Evolutionary conservation across 2,113 vertebrate genomes (phyloP), one percentile per base, ranked within the genome.

Genomic region (Otis tarda): DNA sequence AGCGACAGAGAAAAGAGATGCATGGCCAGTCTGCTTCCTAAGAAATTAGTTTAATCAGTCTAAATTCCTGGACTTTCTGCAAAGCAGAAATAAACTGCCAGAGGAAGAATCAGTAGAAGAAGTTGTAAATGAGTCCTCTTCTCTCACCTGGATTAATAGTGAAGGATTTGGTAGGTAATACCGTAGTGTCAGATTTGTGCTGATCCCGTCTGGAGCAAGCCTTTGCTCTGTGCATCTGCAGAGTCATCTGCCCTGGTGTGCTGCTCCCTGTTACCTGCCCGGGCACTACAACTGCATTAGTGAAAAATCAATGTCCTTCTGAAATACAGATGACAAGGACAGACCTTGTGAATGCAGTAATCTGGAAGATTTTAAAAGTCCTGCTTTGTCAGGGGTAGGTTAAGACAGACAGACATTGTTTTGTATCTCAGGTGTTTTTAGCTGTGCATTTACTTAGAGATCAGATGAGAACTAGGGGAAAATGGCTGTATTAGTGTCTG

Each of bases 171-270:
- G 7, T 73, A 56, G 21, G n/a, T 83, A n/a, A 19, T 61, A 45
- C 47, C 9, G 2, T 23, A 30, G 17, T 6, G 27, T 31, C 16
- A 28, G 19, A 30, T 77, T 70, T 70, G 55, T 28, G 33, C 52
- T 50, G 52, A 59, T 63, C 55, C 65, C 1, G 1, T 17, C 37
- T 77, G 37, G 77, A 78, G n/a, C 1, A 7, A 74, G 31, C 17
- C 67, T 75, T 84, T 0, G 1, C n/a, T 20, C 41, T 68, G 14
- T 41, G 14, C 39, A 3, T 52, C 41, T 90, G 22, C 41, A 14
- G 59, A 80, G 12, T 33, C 14, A 2, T 27, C 33, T 37, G 39
- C 24, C 24, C 9, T 50, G 24, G 30, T 45, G 52, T 0, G 0
- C 33, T 69, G n/a, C 33, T 67, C 30, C 47, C 28, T 0, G 5